Evolutionary conservation across 2,888 invertebrate genomes (phyloP).

Genomic region (Coronaproctus castanopsis): DNA sequence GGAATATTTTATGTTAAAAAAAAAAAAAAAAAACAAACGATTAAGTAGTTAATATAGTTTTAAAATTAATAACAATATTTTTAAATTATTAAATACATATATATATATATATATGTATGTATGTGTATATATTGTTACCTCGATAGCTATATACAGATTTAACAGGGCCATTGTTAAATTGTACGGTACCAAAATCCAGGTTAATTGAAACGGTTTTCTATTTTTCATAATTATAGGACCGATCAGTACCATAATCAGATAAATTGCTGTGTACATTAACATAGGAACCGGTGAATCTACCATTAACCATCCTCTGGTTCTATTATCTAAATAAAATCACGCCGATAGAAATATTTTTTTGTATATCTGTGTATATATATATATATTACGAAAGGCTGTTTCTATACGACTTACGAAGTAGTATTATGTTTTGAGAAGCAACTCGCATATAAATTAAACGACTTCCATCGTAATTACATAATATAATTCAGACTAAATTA

Average conservation of each 20-base stretch:
- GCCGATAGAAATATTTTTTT: too few species aligned
- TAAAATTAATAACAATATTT: neutral
- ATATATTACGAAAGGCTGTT: too few species aligned
- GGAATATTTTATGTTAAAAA: too few species aligned
- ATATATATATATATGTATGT: too few species aligned
- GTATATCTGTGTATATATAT: too few species aligned
- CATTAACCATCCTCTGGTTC: conserved; percentile 66
- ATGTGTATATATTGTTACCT: conserved; percentile 38
- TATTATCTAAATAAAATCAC: conserved; percentile 42
- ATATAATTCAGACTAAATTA: too few species aligned
- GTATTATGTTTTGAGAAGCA: too few species aligned
- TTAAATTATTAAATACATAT: neutral
- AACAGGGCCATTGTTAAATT: conserved; percentile 64
- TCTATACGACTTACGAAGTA: too few species aligned
- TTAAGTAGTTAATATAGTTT: too few species aligned
- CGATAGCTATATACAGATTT: conserved; percentile 63
- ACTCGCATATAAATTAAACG: too few species aligned
- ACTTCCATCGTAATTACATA: too few species aligned
- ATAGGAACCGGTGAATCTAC: conserved; percentile 65
- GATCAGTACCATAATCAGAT: conserved; percentile 53
- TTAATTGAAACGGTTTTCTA: conserved; percentile 51
- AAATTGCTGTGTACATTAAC: conserved; percentile 42
- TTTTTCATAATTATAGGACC: conserved; percentile 67
- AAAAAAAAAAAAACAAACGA: too few species aligned
- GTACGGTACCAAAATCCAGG: conserved; percentile 57